Percentiles rank a stretch among this genome's conserved stretches.
phyloP scores from a whole-genome alignment of 2,888 invertebrate genomes.

The Idaea dimidiata region DNA sequence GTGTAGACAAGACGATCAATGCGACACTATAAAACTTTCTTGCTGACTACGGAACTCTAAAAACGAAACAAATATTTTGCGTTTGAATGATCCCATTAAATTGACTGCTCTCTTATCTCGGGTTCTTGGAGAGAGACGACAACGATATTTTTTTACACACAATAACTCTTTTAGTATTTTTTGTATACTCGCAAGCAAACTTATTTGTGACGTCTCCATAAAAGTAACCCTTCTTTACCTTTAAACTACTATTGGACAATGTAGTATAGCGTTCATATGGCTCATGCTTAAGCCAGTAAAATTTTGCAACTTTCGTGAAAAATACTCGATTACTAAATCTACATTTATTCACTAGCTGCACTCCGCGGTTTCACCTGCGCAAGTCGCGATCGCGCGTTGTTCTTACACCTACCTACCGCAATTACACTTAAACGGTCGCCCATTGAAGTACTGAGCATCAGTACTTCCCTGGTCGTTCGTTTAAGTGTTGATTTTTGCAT shows the following conservation, averaged over 20 bases:
- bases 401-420: too few species aligned
- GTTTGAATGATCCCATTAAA: conserved; percentile 23
- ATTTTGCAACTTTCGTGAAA: too few species aligned
- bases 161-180: conserved; percentile 1
- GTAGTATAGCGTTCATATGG: background rate
- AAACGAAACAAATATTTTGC: conserved; percentile 9
- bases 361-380: too few species aligned
- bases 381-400: too few species aligned
- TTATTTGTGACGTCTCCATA: background rate
- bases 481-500: too few species aligned
- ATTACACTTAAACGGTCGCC: too few species aligned
- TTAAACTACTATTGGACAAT: background rate
- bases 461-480: too few species aligned
- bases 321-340: too few species aligned
- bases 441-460: too few species aligned
- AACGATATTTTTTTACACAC: conserved; percentile 20
- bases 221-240: background rate
- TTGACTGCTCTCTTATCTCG: conserved; percentile 30
- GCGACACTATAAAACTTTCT: background rate
- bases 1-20: too few species aligned
- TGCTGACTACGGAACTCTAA: background rate
- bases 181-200: background rate
- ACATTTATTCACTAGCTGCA: too few species aligned
- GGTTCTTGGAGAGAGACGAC: conserved; percentile 15
- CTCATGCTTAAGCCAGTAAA: too few species aligned